Evolutionary conservation across 2,113 vertebrate species (phyloP), one percentile per base, ranked within the genome.

Genomic region (Campylomormyrus tamandua): DNA sequence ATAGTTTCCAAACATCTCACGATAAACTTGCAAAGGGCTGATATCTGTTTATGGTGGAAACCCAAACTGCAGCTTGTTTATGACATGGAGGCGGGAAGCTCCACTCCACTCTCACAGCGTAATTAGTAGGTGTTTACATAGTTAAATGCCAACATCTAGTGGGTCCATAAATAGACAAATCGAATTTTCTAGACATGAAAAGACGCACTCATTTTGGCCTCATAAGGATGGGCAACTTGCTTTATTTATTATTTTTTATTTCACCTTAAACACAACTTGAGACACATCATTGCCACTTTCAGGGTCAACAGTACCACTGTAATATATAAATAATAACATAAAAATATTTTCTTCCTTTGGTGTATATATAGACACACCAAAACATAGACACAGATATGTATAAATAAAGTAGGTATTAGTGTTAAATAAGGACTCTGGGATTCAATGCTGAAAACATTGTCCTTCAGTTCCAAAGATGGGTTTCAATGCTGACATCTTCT

Each of bases 51-150:
- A 87, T 35, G 49, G 85, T 39, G 39, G 13, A 62, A 58, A 88
- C 39, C 87, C 31, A 49, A 87, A 42, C 87, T 88, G 31, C 52
- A 35, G 35, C 53, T 52, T 53, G 83, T 53, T 56, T 53, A 87
- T 87, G 50, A 31, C 21, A 53, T 24, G 86, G 85, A 87, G 31
- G 49, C 49, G 19, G 52, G 42, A 62, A 13, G 17, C 56, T 24
- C 31, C 35, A 35, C 9, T 87, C 2, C 24, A 17, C 85, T 46
- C 48, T 48, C 24, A 11, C 85, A 31, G 85, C 10, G 87, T 56
- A 58, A 87, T 58, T 35, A 56, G 35, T 46, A 62, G 87, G 56
- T 88, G 56, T 62, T 88, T 88, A 62, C 27, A 45, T 46, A 88
- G 42, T 62, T 45, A 88, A 62, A 45, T 62, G 87, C 56, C 52